Percentiles rank a stretch among this genome's conserved stretches.
Evolutionary conservation across 2,888 invertebrate genomes (phyloP).

Genomic region (Macrosiphum euphorbiae): DNA sequence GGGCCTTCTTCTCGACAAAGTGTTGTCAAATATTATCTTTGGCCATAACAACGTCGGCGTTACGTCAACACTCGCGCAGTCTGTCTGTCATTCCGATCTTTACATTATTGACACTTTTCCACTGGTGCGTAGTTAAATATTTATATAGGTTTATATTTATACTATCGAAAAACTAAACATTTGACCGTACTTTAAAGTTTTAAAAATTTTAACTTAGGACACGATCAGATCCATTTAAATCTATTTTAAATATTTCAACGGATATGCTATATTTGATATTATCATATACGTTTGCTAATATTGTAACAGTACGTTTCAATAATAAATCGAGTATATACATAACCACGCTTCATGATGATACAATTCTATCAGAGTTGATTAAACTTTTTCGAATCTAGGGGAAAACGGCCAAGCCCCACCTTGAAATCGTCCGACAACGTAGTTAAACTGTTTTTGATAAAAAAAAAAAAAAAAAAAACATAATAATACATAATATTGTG

Average conservation of each 20-base stretch:
- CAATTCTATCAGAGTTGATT: not conserved
- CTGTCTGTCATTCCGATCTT: not conserved
- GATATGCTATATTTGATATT: not conserved
- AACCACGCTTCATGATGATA: too few species aligned
- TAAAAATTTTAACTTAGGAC: not conserved
- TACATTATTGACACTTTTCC: not conserved
- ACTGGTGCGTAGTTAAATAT: not conserved
- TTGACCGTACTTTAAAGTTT: not conserved
- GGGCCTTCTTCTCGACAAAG: not conserved
- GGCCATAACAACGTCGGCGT: not conserved
- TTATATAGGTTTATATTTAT: not conserved
- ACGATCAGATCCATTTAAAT: not conserved
- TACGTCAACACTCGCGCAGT: not conserved
- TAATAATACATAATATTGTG: too few species aligned
- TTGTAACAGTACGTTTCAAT: not conserved
- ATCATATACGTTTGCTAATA: not conserved
- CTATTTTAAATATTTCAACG: not conserved
- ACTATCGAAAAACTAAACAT: not conserved
- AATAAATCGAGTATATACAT: not conserved
- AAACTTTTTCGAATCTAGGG: not conserved
- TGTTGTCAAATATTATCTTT: not conserved
- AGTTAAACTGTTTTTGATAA: not conserved
- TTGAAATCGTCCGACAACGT: not conserved
- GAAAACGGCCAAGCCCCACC: not conserved
- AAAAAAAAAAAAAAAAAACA: too few species aligned